Evolutionary conservation across 2,797 vertebrate genomes (phyloP), one percentile per base, ranked within the genome.

Genomic region (Lithobates pipiens): DNA sequence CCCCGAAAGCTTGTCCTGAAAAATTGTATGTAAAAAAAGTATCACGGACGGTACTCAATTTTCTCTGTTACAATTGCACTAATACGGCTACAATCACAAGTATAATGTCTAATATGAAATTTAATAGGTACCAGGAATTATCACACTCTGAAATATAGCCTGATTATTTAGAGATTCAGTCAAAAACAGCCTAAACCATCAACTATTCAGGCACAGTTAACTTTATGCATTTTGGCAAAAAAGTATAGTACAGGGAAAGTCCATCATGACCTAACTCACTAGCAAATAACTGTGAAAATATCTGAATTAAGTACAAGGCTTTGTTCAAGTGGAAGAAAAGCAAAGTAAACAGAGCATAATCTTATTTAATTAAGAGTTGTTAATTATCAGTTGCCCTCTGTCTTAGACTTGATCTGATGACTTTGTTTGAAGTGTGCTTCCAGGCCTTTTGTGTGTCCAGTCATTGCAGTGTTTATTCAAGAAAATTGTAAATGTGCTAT

Each of bases 381-480:
- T 87, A 79, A 87, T 87, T 83, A 75, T 87, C 77, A 83, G 63
- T 46, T 80, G 34, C 34, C 70, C 27, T 44, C 63, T 61, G 82
- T 91, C 89, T 71, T 71, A 91, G 90, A 90, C 90, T 90, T 89
- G 89, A 91, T 90, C 90, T 91, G 88, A 21, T 15, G 84, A 85
- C 90, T 88, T 85, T 89, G 91, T 95, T 94, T 94, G 93, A 95
- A 93, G 90, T 89, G 46, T 79, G 71, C 90, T 89, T 89, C 93
- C 91, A 93, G 92, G 95, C 94, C 93, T 92, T 95, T 89, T 93
- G 93, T 90, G 90, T 94, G 57, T 74, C 36, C 92, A 89, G 91
- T 89, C 92, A 90, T 77, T 82, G 82, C 87, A 91, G 87, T 92
- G 93, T 93, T 94, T 90, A 91, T 90, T 91, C 86, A 93, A 90